phyloP scores from a whole-genome alignment of 2,797 vertebrate genomes.

The Hafferia zeledoni region DNA sequence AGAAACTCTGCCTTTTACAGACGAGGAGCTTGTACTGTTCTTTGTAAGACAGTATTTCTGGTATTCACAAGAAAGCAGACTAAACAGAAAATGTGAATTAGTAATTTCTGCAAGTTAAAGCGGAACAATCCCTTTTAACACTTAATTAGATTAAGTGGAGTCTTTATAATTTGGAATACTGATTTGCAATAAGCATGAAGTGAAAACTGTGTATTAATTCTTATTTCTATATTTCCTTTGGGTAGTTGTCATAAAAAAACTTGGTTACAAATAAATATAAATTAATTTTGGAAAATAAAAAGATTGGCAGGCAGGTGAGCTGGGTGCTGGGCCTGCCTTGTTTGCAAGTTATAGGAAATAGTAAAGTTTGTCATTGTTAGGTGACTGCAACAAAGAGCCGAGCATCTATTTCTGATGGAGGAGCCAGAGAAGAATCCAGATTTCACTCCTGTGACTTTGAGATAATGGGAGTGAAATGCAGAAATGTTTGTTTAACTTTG shows the following conservation, averaged over 20 bases:
- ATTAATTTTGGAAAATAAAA: not conserved
- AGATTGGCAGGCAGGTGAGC: not conserved
- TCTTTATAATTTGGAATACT: not conserved
- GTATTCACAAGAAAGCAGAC: slow-evolving; percentile 12
- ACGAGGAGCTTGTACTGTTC: slow-evolving; percentile 14
- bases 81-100: slow-evolving; percentile 20
- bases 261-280: not conserved
- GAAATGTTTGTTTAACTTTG: slow-evolving; percentile 28
- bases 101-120: slow-evolving; percentile 33
- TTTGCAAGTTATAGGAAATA: not conserved
- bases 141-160: slow-evolving; percentile 47
- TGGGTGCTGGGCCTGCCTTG: not conserved
- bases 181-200: not conserved
- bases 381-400: not conserved
- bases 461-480: not conserved
- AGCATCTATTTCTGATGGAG: not conserved
- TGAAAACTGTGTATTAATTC: not conserved
- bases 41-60: not conserved
- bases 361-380: not conserved
- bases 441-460: slow-evolving; percentile 27
- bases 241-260: not conserved
- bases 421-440: not conserved
- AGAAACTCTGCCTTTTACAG: slow-evolving; percentile 55
- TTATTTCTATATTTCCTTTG: not conserved
- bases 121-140: slow-evolving; percentile 34